Evolutionary conservation across 2,113 vertebrate species (phyloP).

Genomic region (Etia nguti): DNA sequence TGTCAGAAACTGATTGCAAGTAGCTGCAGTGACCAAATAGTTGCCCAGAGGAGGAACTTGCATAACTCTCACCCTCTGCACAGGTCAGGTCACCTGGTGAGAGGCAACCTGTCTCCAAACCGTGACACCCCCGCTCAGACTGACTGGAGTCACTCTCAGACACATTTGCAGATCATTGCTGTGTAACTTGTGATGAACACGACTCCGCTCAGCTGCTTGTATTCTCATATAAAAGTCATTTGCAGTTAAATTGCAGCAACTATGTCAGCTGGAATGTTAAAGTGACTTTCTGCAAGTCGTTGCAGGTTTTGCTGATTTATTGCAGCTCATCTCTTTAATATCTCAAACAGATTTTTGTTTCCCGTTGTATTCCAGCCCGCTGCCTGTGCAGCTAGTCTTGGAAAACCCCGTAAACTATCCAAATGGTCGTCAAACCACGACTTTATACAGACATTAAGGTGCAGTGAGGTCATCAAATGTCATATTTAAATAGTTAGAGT

Average conservation of each 20-base stretch:
- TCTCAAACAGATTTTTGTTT: background rate
- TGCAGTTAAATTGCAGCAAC: background rate
- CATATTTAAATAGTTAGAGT: background rate
- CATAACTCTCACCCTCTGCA: background rate
- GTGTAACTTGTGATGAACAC: background rate
- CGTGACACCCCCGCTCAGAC: background rate
- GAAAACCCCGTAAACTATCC: background rate
- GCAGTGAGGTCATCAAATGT: background rate
- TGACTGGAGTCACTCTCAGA: no score
- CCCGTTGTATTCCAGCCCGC: background rate
- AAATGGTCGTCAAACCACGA: background rate
- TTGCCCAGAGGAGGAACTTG: background rate
- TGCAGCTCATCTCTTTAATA: background rate
- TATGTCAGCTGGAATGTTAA: background rate
- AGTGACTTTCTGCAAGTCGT: background rate
- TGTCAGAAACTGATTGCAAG: background rate
- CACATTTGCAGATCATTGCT: background rate
- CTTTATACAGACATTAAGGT: accelerated
- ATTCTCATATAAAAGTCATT: background rate
- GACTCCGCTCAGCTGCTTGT: no score
- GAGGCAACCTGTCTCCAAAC: background rate
- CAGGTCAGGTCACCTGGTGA: background rate
- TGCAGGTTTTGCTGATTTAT: background rate
- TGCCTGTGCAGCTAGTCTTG: accelerated
- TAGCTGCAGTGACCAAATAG: background rate